Evolutionary conservation across 2,797 vertebrate genomes (phyloP), one percentile per base, ranked within the genome.

Genomic region (Peromyscus eremicus): DNA sequence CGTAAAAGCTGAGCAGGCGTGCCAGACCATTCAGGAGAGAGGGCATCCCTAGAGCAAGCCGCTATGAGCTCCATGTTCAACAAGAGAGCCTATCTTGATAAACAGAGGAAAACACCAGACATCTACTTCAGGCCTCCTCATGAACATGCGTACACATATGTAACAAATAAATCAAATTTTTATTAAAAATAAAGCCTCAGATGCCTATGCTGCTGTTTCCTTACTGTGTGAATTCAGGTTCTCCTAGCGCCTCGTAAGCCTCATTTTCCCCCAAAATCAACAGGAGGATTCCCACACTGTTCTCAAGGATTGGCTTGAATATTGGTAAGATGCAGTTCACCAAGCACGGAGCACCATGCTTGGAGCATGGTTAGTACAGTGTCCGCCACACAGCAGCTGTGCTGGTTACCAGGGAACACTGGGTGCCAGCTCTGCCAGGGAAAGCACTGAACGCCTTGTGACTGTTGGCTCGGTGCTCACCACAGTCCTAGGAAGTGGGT

Each of bases 261-360:
- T 90, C 89, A 62, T 11, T 57, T 80, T 85, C 70, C 71, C 77
- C 76, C 68, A 80, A 80, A 10, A 7, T 93, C 70, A 92, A 97
- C 62, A 87, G 29, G 29, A 52, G 40, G 14, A 2, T 37, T 64
- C 23, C 49, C 57, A 68, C 11, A 81, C 21, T 80, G 87, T 37
- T 52, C 37, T 73, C 76, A 57, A 89, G 40, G 43, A 68, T 70
- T 79, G 60, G 37, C 94, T 70, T 49, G 43, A 95, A 27, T 57
- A 62, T 79, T 86, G 60, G 66, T 52, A 34, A 92, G 70, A 79
- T 62, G 49, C 71, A 40, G 9, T 37, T 21, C 6, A 43, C 34
- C 55, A 79, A 84, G 75, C 49, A 84, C 60, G 0, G 14, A 37
- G 70, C 49, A 79, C 27, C 23, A 17, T 10, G 16, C 46, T 32